Evolutionary conservation across 92 coral and sea anemone genomes (phyloP), one percentile per base, ranked within the genome.

Genomic region (Muricea muricata): DNA sequence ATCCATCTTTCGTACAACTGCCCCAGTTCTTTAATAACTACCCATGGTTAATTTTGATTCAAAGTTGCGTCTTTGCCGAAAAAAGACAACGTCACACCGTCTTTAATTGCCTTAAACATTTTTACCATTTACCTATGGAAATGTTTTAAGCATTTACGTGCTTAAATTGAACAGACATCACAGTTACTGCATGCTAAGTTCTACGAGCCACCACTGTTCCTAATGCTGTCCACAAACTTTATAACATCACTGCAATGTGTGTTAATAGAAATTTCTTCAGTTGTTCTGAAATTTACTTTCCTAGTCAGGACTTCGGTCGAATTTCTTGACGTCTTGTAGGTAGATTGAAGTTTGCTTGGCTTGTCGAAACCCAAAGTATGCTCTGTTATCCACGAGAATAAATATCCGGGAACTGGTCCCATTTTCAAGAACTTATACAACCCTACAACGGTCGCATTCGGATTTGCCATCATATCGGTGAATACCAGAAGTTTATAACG

Each of bases 401-500:
- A 25, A 14, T 78, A 4, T 1, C 21, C 31, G 1, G 83, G 83
- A 29, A 78, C 83, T 4, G 71, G 52, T 3, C 47, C 69, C 83
- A 78, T 57, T 10, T 78, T 26, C 20, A 57, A 20, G 26, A 78
- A 78, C 4, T 78, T 54, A 39, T 78, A 78, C 50, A 78, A 34
- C 11, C 29, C 65, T 2, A 18, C 34, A 11, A 78, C 71, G 13
- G 55, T 58, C 30, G 69, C 18, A 9, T 17, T 34, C 8, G 83
- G 70, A 12, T 34, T 39, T 5, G 24, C 18, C 32, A 78, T 56
- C 83, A 78, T 57, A 15, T 78, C 83, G 24, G 15, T 32, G 45
- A 78, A 78, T 18, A 78, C 83, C 12, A 78, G 9, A 17, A 78
- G 83, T 58, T 57, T 78, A 25, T 78, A 78, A 21, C 71, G 83